These are phyloP conservation scores for Miichthys miiuy DNA, from an alignment of 2,797 vertebrate genomes.

Conservation along the genomic window DNA sequence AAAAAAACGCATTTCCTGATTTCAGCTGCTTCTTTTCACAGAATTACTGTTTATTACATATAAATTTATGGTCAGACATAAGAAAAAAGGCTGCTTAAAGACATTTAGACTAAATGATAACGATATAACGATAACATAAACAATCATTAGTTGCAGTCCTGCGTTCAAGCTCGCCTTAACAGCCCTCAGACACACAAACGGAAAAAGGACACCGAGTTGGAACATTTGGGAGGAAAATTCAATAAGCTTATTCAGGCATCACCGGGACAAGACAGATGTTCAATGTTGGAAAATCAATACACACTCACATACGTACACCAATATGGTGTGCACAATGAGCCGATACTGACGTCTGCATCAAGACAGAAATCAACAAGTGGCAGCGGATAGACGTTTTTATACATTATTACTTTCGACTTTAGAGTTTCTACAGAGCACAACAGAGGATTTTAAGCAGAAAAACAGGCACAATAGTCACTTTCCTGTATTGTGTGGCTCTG, in stretches of 20 bases:
- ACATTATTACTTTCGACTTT: not conserved
- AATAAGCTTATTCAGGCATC: constrained; percentile 43
- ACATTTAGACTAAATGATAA: not conserved
- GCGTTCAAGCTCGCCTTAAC: not conserved
- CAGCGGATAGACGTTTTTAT: not conserved
- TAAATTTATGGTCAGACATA: not conserved
- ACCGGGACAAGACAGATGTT: constrained; percentile 32
- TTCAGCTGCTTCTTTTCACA: not conserved
- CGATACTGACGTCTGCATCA: constrained; percentile 20
- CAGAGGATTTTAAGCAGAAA: not conserved
- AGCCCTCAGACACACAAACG: not conserved
- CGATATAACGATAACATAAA: not conserved
- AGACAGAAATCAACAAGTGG: constrained; percentile 19
- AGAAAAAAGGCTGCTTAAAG: not conserved
- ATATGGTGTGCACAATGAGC: not conserved
- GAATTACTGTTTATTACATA: not conserved
- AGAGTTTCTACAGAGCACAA: not conserved
- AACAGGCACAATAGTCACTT: not conserved
- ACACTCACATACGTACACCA: not conserved
- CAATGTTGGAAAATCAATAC: constrained; percentile 45
- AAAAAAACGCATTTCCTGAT: not conserved
- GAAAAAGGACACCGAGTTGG: not conserved
- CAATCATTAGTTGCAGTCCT: not conserved
- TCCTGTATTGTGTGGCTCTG: not conserved
- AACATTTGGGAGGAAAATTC: constrained; percentile 29